Evolutionary conservation across 2,888 invertebrate species (phyloP).

Genomic region (Oscheius myriophilus): DNA sequence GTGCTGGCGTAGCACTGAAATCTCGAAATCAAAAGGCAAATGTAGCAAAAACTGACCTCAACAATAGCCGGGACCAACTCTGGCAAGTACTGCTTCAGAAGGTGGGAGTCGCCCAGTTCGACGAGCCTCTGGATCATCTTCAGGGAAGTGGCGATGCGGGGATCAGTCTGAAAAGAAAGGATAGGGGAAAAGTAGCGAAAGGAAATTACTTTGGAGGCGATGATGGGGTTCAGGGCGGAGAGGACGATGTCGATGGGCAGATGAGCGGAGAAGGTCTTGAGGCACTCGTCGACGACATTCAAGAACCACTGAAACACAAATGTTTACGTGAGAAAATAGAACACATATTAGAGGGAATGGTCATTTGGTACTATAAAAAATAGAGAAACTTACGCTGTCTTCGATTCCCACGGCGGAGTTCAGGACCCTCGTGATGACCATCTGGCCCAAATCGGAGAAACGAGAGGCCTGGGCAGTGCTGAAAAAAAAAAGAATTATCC

Average conservation of each 20-base stretch:
- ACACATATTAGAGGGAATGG: no score
- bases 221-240: conserved; percentile 83
- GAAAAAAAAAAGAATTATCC: conserved; percentile 12
- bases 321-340: no score
- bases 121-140: conserved; percentile 81
- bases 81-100: conserved; percentile 79
- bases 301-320: conserved; percentile 32
- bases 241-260: conserved; percentile 84
- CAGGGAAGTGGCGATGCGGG: conserved; percentile 81
- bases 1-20: conserved; percentile 73
- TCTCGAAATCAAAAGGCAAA: neutral
- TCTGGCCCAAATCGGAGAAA: conserved; percentile 88
- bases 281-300: conserved; percentile 86
- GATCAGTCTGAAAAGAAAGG: no score
- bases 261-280: conserved; percentile 81
- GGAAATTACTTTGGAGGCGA: conserved; percentile 73
- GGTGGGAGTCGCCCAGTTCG: conserved; percentile 32
- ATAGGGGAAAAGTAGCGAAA: no score
- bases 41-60: conserved; percentile 76
- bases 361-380: neutral
- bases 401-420: conserved; percentile 75
- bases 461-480: conserved; percentile 76
- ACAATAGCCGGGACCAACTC: conserved; percentile 88
- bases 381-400: neutral
- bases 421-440: conserved; percentile 87